Conservation (phyloP, 2,113 vertebrate species). For the Pteronura brasiliensis region DNA sequence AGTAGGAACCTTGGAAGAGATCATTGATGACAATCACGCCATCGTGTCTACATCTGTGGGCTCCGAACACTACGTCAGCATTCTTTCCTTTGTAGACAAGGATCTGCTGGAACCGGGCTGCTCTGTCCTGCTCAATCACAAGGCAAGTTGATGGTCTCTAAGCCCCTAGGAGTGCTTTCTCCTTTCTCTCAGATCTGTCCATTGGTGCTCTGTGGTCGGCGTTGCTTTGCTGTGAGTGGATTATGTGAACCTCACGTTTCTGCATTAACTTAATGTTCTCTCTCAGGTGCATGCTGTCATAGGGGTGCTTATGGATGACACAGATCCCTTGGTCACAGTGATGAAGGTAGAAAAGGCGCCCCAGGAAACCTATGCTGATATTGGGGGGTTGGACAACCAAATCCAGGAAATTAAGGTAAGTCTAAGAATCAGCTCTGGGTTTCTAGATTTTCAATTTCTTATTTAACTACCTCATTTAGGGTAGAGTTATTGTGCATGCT, state of each 20-base stretch:
- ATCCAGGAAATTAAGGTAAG: slow-evolving; percentile 98
- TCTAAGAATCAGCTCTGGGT: not conserved
- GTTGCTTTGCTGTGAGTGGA: not conserved
- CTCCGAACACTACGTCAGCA: slow-evolving; percentile 98
- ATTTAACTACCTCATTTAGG: not conserved
- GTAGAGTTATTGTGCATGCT: not conserved
- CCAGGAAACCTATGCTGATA: slow-evolving; percentile 97
- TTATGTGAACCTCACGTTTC: fast-evolving
- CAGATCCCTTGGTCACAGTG: slow-evolving; percentile 96
- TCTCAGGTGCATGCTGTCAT: slow-evolving; percentile 96
- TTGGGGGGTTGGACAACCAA: slow-evolving; percentile 96
- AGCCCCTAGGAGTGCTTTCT: not conserved
- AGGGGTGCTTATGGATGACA: slow-evolving; percentile 98
- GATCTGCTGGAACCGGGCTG: slow-evolving; percentile 97
- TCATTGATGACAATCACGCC: slow-evolving; percentile 98
- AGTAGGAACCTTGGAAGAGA: slow-evolving; percentile 97
- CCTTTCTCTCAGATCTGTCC: not conserved
- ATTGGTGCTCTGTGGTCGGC: not conserved
- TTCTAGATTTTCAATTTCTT: not conserved
- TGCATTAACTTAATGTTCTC: not conserved
- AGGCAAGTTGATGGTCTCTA: slow-evolving; percentile 81
- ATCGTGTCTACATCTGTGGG: slow-evolving; percentile 98
- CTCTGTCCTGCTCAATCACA: slow-evolving; percentile 98
- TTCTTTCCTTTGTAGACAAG: slow-evolving; percentile 98
- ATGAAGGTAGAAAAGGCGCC: slow-evolving; percentile 99